Evolutionary conservation across 2,888 invertebrate species (phyloP), one percentile per base, ranked within the genome.

Genomic region (Cactoblastis cactorum): DNA sequence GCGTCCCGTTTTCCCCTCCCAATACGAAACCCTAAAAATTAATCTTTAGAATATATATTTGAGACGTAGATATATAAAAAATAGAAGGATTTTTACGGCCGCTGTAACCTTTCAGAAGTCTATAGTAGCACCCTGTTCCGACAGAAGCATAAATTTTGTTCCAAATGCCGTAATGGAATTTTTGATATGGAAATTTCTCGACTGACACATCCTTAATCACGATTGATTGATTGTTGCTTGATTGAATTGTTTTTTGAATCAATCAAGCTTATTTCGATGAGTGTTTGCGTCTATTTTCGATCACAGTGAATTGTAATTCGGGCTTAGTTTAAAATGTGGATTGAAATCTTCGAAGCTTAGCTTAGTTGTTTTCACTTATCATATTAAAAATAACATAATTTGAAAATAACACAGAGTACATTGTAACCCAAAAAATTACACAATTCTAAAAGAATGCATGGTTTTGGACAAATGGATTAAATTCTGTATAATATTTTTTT

Each of bases 191-290:
- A 48, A 37, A 48, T 48, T 48, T 48, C 37, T 48, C 47, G 17
- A 28, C 37, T 48, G 47, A 37, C 47, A 48, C 47, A 37, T 37
- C 37, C 47, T 48, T 48, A 48, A 48, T 48, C 47, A 37, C 47
- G 47, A 37, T 37, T 48, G 47, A 48, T 48, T 48, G 47, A 48
- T 48, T 37, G 37, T 37, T 24, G 28, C 24, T 38, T 48, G 47
- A 48, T 48, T 48, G 47, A 48, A 48, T 48, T 48, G 47, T 48
- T 48, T 28, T 37, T 48, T 37, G 28, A 48, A 48, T 48, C 47
- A 37, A 48, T 48, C 47, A 37, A 17, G 37, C 28, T 37, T 38
- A 37, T 37, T 24, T 22, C 22, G 22, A 22, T 35, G 11, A 22
- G 3, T 22, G 34, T 32, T 4, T 28, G 28, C 43, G 43, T 43